Evolutionary conservation across 2,113 vertebrate species (phyloP), one percentile per base, ranked within the genome.

Genomic region (Odontesthes bonariensis): DNA sequence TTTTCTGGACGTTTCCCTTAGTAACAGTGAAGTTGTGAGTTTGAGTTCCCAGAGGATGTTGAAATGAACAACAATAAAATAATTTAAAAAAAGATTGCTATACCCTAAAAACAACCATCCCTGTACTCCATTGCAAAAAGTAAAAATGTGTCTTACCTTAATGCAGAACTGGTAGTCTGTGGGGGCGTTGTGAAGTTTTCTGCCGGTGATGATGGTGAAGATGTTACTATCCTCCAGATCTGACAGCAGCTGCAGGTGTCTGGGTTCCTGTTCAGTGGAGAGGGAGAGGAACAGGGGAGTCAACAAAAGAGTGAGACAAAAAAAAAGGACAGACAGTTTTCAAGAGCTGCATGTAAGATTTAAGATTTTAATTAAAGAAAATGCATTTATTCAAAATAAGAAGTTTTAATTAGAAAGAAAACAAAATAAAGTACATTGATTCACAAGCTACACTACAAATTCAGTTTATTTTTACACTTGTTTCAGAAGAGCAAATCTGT

Each of bases 141-240:
- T 55, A 0, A 31, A 16, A 6, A 19, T 35, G 27, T 49, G 44
- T 9, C 47, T 81, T 94, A 98, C 97, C 96, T 98, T 98, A 81
- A 98, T 96, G 92, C 97, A 96, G 93, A 98, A 96, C 87, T 96
- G 97, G 31, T 91, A 95, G 66, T 98, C 97, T 0, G 96, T 95
- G 4, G 97, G 97, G 8, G 96, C 94, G 14, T 92, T 94, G 88
- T 97, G 95, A 64, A 95, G 86, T 83, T 97, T 98, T 81, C 94
- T 95, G 74, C 96, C 95, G 0, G 95, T 77, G 78, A 96, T 93
- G 86, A 96, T 82, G 0, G 93, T 95, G 93, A 96, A 98, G 82
- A 97, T 82, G 89, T 95, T 96, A 73, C 95, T 96, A 80, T 97
- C 97, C 69, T 98, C 97, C 82, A 98, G 88, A 85, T 98, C 96